These are phyloP conservation scores for Calosoma granatense DNA, from an alignment of 1,140 invertebrate genomes.

Conservation along the genomic window DNA sequence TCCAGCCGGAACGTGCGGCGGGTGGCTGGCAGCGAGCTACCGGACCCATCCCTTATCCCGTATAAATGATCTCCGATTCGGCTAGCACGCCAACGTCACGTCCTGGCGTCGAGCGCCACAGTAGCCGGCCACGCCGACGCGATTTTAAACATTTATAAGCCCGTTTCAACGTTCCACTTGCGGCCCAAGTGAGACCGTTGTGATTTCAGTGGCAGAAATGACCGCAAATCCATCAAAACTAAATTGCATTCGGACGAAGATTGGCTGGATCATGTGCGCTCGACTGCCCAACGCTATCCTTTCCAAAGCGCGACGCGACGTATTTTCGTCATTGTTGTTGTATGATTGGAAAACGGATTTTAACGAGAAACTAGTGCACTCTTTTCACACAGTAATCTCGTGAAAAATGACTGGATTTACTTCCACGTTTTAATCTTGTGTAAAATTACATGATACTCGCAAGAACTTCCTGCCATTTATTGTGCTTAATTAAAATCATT, in stretches of 20 bases:
- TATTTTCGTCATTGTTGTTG: too few relatives aligned
- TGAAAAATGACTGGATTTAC: background rate
- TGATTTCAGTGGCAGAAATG: background rate
- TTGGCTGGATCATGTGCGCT: background rate
- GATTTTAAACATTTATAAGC: background rate
- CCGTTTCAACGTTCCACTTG: too few relatives aligned
- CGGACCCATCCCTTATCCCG: background rate
- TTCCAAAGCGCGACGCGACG: background rate
- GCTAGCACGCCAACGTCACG: background rate
- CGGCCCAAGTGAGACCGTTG: background rate
- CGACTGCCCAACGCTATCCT: background rate
- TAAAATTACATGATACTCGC: too few relatives aligned
- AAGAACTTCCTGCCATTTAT: too few relatives aligned
- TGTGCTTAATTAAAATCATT: too few relatives aligned
- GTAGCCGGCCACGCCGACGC: background rate
- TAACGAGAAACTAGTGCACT: background rate
- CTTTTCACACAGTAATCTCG: background rate
- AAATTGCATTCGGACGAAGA: background rate
- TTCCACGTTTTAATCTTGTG: too few relatives aligned
- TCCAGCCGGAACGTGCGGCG: background rate
- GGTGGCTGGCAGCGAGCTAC: background rate
- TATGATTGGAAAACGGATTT: background rate
- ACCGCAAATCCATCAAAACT: background rate
- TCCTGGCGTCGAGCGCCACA: too few relatives aligned
- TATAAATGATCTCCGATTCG: too few relatives aligned